These are phyloP conservation scores for Anguilla rostrata DNA, from an alignment of 2,113 vertebrate genomes.

Conservation along the genomic window DNA sequence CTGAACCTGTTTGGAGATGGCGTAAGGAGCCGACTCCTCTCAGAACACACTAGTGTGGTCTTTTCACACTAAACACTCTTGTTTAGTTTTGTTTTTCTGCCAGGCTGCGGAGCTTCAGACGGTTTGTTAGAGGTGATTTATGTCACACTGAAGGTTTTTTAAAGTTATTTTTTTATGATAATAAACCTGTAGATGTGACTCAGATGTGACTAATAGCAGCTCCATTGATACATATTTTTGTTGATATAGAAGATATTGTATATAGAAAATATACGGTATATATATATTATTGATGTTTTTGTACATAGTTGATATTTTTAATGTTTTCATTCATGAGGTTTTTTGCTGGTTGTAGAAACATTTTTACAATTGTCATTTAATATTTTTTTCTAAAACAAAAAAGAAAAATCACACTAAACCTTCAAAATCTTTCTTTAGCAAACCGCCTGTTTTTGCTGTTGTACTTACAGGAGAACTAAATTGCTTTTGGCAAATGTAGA, in stretches of 20 bases:
- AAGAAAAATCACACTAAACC: conserved; percentile 65
- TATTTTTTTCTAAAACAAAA: conserved; percentile 68
- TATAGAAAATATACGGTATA: conserved; percentile 51
- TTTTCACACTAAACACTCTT: conserved; percentile 54
- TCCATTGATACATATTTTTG: conserved; percentile 80
- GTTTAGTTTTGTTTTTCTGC: background rate
- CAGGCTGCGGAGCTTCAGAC: background rate
- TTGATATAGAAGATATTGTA: conserved; percentile 65
- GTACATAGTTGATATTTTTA: conserved; percentile 68
- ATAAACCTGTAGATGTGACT: conserved; percentile 60
- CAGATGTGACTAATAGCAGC: conserved; percentile 90
- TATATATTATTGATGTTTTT: conserved; percentile 64
- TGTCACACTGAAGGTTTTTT: conserved; percentile 75
- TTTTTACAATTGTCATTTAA: conserved; percentile 71
- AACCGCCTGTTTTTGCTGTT: conserved; percentile 54
- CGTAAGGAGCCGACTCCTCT: conserved; percentile 11
- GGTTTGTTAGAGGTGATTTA: conserved; percentile 17
- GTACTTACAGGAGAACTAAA: conserved; percentile 44
- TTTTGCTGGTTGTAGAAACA: conserved; percentile 63
- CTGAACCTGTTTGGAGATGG: conserved; percentile 46
- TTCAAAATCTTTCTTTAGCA: conserved; percentile 63
- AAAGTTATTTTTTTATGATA: conserved; percentile 59
- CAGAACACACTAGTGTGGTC: conserved; percentile 60
- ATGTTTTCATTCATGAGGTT: conserved; percentile 69
- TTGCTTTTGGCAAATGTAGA: conserved; percentile 58